Evolutionary conservation across 2,888 invertebrate genomes (phyloP), one percentile per base, ranked within the genome.

Genomic region (Andrena hattorfiana): DNA sequence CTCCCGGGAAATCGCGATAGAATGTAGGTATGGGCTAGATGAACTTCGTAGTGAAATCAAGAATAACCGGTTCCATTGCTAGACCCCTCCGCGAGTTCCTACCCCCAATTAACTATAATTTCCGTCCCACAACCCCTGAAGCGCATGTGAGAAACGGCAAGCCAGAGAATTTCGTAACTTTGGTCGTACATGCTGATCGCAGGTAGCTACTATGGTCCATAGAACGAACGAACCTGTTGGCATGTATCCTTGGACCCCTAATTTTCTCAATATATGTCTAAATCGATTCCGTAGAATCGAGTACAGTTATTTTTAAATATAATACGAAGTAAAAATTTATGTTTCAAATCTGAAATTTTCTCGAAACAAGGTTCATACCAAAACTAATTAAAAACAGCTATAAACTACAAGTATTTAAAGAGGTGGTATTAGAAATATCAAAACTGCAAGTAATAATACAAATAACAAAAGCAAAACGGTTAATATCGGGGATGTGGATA

Each of bases 71-170:
- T 68, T 60, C 67, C 49, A 67, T 68, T 28, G 63, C 32, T 72
- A 4, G n/a, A 20, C 62, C 68, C 35, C 49, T 75, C 63, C 49
- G 68, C 78, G 59, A 62, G 77, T 60, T 71, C 54, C 77, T 23
- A 62, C 30, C 70, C 62, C 48, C 77, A 67, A 77, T 80, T 77
- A 81, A 77, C 77, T 66, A 67, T 75, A 85, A 85, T 85, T 85
- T 85, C 82, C 75, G 72, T 67, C 48, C 63, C 59, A 54, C 77
- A 64, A 85, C 73, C 81, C 68, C 56, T 56, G 62, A 5, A 23
- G 30, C 66, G 59, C 60, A 26, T 10, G 54, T 60, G 71, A 69
- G 62, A 64, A 68, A 75, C 26, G 56, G 48, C 54, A 54, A 74
- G 30, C 20, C 51, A 68, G 54, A 49, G 80, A 77, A 72, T 77